A percentile compares a stretch with the other conserved stretches of the same genome.
Evolutionary conservation across 2,113 vertebrate species (phyloP).

Genomic region (western clawed frog (Xenopus tropicalis)): DNA sequence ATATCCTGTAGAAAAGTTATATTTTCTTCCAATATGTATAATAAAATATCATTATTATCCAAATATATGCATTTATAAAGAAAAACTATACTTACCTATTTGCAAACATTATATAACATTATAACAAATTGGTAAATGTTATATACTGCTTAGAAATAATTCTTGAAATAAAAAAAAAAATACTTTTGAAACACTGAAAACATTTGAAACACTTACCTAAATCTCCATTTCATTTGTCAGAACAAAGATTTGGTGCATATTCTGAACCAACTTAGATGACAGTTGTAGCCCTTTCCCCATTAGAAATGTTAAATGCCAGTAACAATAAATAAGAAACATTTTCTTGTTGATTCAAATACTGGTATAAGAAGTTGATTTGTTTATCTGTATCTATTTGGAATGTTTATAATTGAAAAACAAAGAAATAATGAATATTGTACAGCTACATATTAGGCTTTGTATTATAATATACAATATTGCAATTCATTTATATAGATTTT

Average conservation of each 20-base stretch:
- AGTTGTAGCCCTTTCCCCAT: conserved; percentile 89
- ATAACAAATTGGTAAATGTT: conserved; percentile 13
- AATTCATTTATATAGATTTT: too few species aligned
- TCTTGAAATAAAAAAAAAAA: neutral
- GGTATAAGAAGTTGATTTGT: too few species aligned
- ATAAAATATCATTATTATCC: too few species aligned
- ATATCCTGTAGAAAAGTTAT: too few species aligned
- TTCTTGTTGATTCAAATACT: conserved; percentile 82
- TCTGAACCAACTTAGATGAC: conserved; percentile 99
- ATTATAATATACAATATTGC: too few species aligned
- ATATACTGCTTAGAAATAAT: conserved; percentile 14
- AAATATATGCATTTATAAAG: too few species aligned
- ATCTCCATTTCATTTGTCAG: conserved; percentile 61
- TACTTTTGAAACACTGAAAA: conserved; percentile 53
- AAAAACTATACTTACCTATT: neutral
- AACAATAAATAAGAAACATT: conserved; percentile 81
- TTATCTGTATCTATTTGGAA: too few species aligned
- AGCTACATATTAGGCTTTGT: too few species aligned
- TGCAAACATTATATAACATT: neutral
- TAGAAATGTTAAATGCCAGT: conserved; percentile 90
- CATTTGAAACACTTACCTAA: conserved; percentile 78
- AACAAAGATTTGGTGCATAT: conserved; percentile 86
- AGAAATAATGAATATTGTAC: too few species aligned
- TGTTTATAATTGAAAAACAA: neutral
- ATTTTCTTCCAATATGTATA: too few species aligned